Evolutionary conservation across 1,140 invertebrate species (phyloP).

Genomic region (Leptinotarsa lineolata): DNA sequence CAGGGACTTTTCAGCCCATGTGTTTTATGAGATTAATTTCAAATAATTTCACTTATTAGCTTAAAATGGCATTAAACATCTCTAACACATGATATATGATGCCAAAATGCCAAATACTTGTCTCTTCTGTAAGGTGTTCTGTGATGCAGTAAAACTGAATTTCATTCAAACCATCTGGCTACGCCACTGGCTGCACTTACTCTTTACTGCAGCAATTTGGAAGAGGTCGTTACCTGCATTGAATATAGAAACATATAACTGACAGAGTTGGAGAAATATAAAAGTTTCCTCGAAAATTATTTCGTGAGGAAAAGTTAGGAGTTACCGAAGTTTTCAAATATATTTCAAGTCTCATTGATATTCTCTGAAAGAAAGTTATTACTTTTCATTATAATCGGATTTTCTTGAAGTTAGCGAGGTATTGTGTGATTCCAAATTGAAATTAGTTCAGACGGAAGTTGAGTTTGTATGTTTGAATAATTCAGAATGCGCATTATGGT

Average conservation of each 20-base stretch:
- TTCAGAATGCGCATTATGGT: too few species aligned
- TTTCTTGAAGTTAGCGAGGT: not conserved
- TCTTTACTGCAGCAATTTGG: conserved; percentile 3
- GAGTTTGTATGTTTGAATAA: too few species aligned
- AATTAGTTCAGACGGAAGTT: not conserved
- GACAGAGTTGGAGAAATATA: conserved; percentile 2
- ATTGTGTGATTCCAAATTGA: not conserved
- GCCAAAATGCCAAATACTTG: too few species aligned
- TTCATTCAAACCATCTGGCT: not conserved
- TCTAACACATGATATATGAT: too few species aligned
- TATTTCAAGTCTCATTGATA: not conserved
- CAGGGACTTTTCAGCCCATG: too few species aligned
- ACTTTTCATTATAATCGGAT: not conserved
- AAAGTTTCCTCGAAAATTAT: not conserved
- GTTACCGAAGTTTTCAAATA: not conserved
- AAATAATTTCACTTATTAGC: too few species aligned
- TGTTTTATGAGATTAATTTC: too few species aligned
- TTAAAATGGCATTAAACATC: too few species aligned
- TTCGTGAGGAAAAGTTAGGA: not conserved
- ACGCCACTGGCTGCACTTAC: not conserved
- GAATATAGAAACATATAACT: conserved; percentile 4
- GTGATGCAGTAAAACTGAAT: too few species aligned
- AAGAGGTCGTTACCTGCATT: not conserved
- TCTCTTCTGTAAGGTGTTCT: too few species aligned
- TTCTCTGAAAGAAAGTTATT: not conserved